Conservation (phyloP, 2,113 vertebrate species). For the Dolichallabes microphthalmus region DNA sequence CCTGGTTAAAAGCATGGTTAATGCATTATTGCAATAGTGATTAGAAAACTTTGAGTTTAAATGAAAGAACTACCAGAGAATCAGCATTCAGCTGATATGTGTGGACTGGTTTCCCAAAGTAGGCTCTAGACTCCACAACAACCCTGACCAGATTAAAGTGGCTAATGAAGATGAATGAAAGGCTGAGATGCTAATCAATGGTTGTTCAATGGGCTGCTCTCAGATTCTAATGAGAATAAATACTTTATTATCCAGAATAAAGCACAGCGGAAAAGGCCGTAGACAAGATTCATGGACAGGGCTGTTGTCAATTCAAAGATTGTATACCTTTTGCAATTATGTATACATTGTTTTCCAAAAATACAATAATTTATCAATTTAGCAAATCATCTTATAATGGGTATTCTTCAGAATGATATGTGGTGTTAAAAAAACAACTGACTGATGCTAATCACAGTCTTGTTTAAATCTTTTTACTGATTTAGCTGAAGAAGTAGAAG, state of each 20-base stretch:
- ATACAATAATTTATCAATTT: not conserved
- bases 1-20: conserved; percentile 62
- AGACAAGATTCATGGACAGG: not conserved
- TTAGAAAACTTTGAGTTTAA: not conserved
- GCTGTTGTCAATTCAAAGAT: not conserved
- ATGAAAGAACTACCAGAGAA: not conserved
- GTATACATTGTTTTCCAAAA: not conserved
- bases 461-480: not conserved
- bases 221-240: not conserved
- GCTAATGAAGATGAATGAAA: conserved; percentile 20
- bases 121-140: not conserved
- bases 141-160: not conserved
- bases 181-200: not conserved
- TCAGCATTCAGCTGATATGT: not conserved
- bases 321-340: not conserved
- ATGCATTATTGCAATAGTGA: not conserved
- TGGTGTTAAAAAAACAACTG: not conserved
- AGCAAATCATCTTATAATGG: not conserved
- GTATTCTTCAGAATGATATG: not conserved
- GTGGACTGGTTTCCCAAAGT: not conserved
- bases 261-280: not conserved
- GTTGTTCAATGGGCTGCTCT: not conserved
- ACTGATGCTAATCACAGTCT: not conserved
- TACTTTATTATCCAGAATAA: not conserved
- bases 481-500: not conserved